phyloP scores from a whole-genome alignment of 2,113 vertebrate genomes.

The Mirounga angustirostris region DNA sequence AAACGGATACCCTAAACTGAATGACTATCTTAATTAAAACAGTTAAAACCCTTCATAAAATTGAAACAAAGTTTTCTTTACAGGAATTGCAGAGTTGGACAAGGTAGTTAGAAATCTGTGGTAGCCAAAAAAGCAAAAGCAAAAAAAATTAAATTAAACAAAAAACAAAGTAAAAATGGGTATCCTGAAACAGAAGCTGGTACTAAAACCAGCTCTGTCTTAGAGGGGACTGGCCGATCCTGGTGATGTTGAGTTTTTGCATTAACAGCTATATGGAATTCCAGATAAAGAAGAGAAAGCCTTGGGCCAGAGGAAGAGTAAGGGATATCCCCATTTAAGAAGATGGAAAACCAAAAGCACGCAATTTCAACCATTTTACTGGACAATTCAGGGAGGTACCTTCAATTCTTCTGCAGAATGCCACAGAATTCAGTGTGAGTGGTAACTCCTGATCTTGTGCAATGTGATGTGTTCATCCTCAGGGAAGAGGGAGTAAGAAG shows the following conservation, averaged over 20 bases:
- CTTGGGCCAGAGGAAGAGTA: neutral
- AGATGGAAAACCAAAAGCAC: neutral
- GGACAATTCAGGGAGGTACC: neutral
- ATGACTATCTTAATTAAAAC: constrained; percentile 15
- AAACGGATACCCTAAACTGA: neutral
- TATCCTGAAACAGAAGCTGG: neutral
- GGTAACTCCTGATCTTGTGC: neutral
- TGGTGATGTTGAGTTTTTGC: neutral
- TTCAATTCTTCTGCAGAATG: neutral
- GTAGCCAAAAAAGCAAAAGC: neutral
- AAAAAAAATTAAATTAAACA: neutral
- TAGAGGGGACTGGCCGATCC: neutral
- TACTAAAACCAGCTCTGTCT: neutral
- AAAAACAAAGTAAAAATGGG: neutral
- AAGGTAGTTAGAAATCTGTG: neutral
- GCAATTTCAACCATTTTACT: neutral
- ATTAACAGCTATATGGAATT: neutral
- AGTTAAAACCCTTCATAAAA: neutral
- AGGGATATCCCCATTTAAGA: neutral
- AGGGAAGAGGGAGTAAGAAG: neutral
- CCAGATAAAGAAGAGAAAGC: neutral
- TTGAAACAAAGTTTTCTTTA: neutral
- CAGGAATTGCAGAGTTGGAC: neutral
- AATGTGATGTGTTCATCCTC: neutral
- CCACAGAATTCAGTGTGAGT: neutral